These are phyloP conservation scores for Drosophila nikananu DNA, from an alignment of 1,140 invertebrate species.

Conservation along the genomic window DNA sequence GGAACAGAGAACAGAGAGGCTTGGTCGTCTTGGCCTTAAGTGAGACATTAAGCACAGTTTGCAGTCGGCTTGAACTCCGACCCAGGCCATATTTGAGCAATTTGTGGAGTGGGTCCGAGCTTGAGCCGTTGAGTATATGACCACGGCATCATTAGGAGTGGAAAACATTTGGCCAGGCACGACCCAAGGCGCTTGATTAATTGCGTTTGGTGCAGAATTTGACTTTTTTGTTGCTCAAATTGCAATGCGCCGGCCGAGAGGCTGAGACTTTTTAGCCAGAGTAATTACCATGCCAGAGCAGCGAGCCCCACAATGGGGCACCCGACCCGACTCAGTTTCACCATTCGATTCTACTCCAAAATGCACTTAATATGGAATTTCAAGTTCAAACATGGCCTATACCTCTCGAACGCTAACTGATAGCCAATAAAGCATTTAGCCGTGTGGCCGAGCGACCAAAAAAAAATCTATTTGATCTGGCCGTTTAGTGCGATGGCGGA, in stretches of 20 bases:
- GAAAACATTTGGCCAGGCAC: constrained; percentile 81
- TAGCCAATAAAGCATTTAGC: constrained; percentile 51
- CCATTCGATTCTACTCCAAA: constrained; percentile 66
- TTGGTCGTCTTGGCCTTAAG: constrained; percentile 73
- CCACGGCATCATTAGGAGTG: constrained; percentile 77
- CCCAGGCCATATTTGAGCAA: constrained; percentile 77
- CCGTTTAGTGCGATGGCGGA: constrained; percentile 30
- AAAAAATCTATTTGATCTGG: constrained; percentile 65
- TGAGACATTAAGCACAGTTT: constrained; percentile 78
- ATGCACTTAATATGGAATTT: constrained; percentile 83
- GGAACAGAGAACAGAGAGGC: constrained; percentile 31
- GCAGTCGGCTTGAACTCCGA: constrained; percentile 72
- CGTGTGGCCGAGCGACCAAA: constrained; percentile 26
- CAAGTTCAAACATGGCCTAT: constrained; percentile 61
- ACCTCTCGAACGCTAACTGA: constrained; percentile 29
- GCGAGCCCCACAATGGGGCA: constrained; percentile 13
- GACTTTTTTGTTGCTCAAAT: constrained; percentile 80
- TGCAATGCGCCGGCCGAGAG: constrained; percentile 42
- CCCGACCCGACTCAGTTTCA: constrained; percentile 34
- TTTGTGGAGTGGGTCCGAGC: constrained; percentile 13
- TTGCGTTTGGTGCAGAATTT: constrained; percentile 77
- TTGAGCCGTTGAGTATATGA: constrained; percentile 28
- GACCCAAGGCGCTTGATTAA: constrained; percentile 76
- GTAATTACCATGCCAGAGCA: constrained; percentile 75
- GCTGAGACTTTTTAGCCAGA: constrained; percentile 40